These are phyloP conservation scores for Aldabrachelys gigantea DNA, from an alignment of 2,113 vertebrate genomes.

Conservation along the genomic window DNA sequence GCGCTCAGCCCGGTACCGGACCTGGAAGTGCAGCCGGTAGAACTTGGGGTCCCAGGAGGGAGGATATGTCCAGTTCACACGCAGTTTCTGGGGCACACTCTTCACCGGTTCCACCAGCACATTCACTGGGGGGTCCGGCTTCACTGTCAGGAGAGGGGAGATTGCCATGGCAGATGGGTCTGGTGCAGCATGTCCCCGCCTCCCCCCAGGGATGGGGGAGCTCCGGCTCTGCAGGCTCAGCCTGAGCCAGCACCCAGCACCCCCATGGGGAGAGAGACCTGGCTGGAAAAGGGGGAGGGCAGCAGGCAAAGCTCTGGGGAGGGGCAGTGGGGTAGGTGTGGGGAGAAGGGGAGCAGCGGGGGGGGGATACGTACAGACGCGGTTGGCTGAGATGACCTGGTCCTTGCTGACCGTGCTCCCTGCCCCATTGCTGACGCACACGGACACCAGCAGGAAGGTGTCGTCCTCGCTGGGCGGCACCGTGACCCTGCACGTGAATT, in stretches of 20 bases:
- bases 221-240: too few species aligned
- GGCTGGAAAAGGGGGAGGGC: not conserved
- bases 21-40: slow-evolving; percentile 75
- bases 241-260: too few species aligned
- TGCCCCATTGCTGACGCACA: slow-evolving; percentile 25
- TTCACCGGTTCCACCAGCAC: slow-evolving; percentile 50
- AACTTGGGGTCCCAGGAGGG: slow-evolving; percentile 68
- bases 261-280: not conserved
- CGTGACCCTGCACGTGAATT: slow-evolving; percentile 68
- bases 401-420: not conserved
- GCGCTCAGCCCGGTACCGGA: slow-evolving; percentile 72
- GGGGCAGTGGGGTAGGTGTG: not conserved
- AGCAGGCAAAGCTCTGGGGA: too few species aligned
- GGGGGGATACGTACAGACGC: slow-evolving; percentile 33
- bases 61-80: slow-evolving; percentile 74
- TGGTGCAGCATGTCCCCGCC: not conserved
- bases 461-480: slow-evolving; percentile 11
- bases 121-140: slow-evolving; percentile 72
- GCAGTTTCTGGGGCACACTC: slow-evolving; percentile 35
- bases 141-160: slow-evolving; percentile 57
- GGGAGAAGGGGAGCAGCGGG: not conserved
- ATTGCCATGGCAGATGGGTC: accelerated
- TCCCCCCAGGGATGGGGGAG: not conserved
- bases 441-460: slow-evolving; percentile 38
- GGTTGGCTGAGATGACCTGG: slow-evolving; percentile 18